Evolutionary conservation across 2,797 vertebrate species (phyloP), one percentile per base, ranked within the genome.

Genomic region (Amniataba percoides): DNA sequence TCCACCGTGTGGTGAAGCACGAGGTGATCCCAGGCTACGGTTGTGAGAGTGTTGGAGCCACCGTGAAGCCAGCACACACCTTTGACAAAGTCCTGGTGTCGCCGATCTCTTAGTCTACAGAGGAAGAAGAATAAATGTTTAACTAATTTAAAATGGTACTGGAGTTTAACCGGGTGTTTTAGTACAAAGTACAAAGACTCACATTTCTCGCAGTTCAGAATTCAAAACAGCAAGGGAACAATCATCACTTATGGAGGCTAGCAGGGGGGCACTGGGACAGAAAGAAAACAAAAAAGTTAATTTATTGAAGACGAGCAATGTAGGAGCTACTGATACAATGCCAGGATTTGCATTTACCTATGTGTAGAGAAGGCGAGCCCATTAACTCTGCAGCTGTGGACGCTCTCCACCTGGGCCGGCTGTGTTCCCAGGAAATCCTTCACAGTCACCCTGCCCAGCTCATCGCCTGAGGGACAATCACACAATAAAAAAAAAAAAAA

Each of bases 11-110:
- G 98, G 89, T 99, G 98, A 60, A 98, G 93, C 83, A 99, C 98
- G 59, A 97, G 96, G 82, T 99, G 98, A 89, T 99, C 98, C 97
- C 98, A 99, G 71, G 97, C 97, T 25, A 97, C 95, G 0, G 97
- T 99, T 0, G 97, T 99, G 71, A 99, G 94, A 21, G 94, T 93
- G 80, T 93, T 90, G 14, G 96, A 92, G 40, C 94, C 95, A 23
- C 93, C 92, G 0, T 96, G 97, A 62, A 93, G 96, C 98, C 98
- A 99, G 0, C 95, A 95, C 31, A 97, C 95, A 27, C 96, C 96
- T 74, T 92, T 96, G 46, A 98, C 96, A 82, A 97, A 99, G 91
- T 99, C 98, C 90, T 93, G 95, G 87, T 99, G 98, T 52, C 93
- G 94, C 34, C 86, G 88, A 90, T 95, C 94, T 92, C 96, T 93